Percentiles rank a stretch among this genome's conserved stretches.
phyloP scores from a whole-genome alignment of 2,888 invertebrate species.

The Netelia inedita region DNA sequence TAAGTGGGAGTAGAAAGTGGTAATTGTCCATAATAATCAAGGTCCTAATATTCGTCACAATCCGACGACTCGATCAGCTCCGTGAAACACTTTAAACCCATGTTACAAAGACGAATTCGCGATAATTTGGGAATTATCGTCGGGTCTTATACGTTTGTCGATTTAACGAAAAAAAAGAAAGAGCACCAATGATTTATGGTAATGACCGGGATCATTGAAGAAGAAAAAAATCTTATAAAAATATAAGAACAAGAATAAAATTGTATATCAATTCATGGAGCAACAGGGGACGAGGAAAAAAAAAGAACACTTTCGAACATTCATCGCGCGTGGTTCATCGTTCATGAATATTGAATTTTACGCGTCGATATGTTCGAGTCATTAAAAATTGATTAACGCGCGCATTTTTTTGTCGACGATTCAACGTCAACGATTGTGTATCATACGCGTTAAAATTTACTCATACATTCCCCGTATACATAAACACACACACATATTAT shows the following conservation, averaged over 20 bases:
- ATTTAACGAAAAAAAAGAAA: slow-evolving; percentile 10
- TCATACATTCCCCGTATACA: slow-evolving; percentile 32
- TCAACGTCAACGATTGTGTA: slow-evolving; percentile 5
- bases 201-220: slow-evolving; percentile 34
- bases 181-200: slow-evolving; percentile 37
- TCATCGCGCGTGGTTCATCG: slow-evolving; percentile 1
- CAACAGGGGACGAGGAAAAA: slow-evolving; percentile 51
- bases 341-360: background rate
- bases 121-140: slow-evolving; percentile 41
- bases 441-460: slow-evolving; percentile 25
- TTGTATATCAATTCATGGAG: slow-evolving; percentile 59
- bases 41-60: background rate
- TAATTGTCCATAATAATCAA: too few relatives aligned
- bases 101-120: slow-evolving; percentile 20
- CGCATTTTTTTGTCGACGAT: too few relatives aligned
- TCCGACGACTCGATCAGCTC: background rate
- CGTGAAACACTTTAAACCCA: background rate
- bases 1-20: too few relatives aligned
- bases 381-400: background rate
- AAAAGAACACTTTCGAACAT: background rate
- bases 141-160: slow-evolving; percentile 10
- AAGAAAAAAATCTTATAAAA: slow-evolving; percentile 50
- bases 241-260: slow-evolving; percentile 24
- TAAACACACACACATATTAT: slow-evolving; percentile 22
- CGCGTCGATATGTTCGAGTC: background rate